Conservation (phyloP, 2,888 invertebrate genomes). For the Pegoplata infirma region DNA sequence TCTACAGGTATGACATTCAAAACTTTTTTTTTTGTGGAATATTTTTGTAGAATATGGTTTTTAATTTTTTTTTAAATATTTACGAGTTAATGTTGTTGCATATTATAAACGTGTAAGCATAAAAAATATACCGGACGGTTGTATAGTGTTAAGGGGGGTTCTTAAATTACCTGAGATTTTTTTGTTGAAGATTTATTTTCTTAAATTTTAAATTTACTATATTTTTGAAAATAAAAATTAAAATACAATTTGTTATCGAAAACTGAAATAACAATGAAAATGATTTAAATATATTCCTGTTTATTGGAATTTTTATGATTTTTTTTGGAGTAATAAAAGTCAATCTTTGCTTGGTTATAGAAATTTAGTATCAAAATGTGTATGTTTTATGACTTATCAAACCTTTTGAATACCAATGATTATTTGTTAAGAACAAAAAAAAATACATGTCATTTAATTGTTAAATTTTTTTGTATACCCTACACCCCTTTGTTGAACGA, state of each 20-base stretch:
- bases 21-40: slow-evolving; percentile 3
- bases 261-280: slow-evolving; percentile 44
- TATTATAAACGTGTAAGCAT: slow-evolving; percentile 29
- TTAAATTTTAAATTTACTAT: slow-evolving; percentile 6
- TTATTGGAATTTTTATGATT: slow-evolving; percentile 45
- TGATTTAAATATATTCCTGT: slow-evolving; percentile 45
- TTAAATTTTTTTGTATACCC: slow-evolving; percentile 31
- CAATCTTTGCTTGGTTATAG: slow-evolving; percentile 37
- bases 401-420: slow-evolving; percentile 61
- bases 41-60: not conserved
- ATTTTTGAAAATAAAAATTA: no score
- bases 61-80: not conserved
- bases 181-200: slow-evolving; percentile 16
- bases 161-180: not conserved
- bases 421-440: slow-evolving; percentile 35
- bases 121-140: not conserved
- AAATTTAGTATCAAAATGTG: slow-evolving; percentile 47
- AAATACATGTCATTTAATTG: slow-evolving; percentile 60
- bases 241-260: slow-evolving; percentile 56
- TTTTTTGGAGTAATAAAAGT: slow-evolving; percentile 52
- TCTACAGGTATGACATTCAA: slow-evolving; percentile 48
- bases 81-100: not conserved
- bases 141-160: not conserved
- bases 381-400: slow-evolving; percentile 61
- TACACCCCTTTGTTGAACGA: no score